phyloP scores from a whole-genome alignment of 2,113 vertebrate genomes.

The Grammomys dolichurus region DNA sequence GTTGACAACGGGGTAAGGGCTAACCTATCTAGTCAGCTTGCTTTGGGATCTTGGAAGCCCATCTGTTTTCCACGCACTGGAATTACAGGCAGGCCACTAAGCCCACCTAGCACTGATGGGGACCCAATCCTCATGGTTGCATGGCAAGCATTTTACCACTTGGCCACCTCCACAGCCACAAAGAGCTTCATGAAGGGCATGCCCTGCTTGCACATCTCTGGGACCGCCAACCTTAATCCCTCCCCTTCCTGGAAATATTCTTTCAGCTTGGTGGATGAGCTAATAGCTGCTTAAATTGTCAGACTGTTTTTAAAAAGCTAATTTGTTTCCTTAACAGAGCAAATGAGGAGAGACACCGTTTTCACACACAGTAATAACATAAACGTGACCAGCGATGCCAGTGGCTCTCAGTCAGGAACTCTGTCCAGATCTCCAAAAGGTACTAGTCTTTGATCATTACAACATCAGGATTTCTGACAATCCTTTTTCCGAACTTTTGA shows the following conservation, averaged over 20 bases:
- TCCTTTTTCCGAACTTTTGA: constrained; percentile 94
- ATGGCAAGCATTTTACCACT: not conserved
- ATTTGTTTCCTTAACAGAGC: constrained; percentile 36
- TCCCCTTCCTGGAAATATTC: constrained; percentile 42
- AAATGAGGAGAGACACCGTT: not conserved
- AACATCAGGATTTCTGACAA: constrained; percentile 74
- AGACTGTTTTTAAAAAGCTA: constrained; percentile 43
- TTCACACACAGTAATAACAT: not conserved
- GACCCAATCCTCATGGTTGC: not conserved
- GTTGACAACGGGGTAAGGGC: not conserved
- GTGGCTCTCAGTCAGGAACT: constrained; percentile 21
- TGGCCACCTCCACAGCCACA: no score
- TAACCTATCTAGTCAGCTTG: not conserved
- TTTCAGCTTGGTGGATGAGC: constrained; percentile 58
- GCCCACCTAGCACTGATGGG: not conserved
- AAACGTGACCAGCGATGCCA: not conserved
- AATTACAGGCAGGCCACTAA: not conserved
- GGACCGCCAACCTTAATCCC: constrained; percentile 45
- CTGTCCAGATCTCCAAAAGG: not conserved
- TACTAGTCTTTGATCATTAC: not conserved
- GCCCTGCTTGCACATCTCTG: constrained; percentile 39
- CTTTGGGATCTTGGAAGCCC: not conserved
- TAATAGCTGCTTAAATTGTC: constrained; percentile 54
- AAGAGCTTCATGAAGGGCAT: not conserved
- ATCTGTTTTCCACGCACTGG: not conserved